These are phyloP conservation scores for Beris chalybata DNA, from an alignment of 2,888 invertebrate species.

Conservation along the genomic window DNA sequence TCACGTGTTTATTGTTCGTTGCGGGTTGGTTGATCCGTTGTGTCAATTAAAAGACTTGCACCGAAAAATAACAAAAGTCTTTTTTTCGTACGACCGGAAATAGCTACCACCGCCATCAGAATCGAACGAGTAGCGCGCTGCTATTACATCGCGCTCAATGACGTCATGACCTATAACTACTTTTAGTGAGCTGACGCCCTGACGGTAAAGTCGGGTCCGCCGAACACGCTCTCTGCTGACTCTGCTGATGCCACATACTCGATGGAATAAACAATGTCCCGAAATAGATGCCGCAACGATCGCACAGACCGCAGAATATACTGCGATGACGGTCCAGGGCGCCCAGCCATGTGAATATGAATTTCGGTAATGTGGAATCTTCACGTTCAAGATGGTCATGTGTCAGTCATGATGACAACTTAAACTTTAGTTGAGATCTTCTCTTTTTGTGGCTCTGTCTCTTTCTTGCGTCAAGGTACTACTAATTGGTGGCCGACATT, in stretches of 20 bases:
- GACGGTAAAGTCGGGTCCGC: background rate
- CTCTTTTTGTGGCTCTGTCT: background rate
- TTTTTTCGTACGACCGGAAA: too few species aligned
- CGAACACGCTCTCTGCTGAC: constrained; percentile 6
- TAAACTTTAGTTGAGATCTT: background rate
- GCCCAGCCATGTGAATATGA: too few species aligned
- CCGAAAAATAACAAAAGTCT: too few species aligned
- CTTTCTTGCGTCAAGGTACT: background rate
- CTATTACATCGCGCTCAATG: constrained; percentile 17
- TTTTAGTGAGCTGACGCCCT: constrained; percentile 11
- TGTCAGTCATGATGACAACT: constrained; percentile 28
- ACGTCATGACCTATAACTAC: constrained; percentile 29
- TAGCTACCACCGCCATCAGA: too few species aligned
- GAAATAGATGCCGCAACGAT: constrained; percentile 19
- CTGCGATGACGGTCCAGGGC: too few species aligned
- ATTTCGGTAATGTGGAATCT: constrained; percentile 11
- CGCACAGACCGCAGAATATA: too few species aligned
- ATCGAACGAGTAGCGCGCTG: too few species aligned
- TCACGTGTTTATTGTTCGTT: too few species aligned
- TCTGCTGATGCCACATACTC: constrained; percentile 14
- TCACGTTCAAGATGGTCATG: constrained; percentile 32
- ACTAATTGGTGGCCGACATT: constrained; percentile 15
- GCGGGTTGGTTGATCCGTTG: too few species aligned
- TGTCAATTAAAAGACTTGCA: too few species aligned
- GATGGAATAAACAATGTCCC: constrained; percentile 25